phyloP scores from a whole-genome alignment of 2,113 vertebrate species.

The Limnothrissa miodon region DNA sequence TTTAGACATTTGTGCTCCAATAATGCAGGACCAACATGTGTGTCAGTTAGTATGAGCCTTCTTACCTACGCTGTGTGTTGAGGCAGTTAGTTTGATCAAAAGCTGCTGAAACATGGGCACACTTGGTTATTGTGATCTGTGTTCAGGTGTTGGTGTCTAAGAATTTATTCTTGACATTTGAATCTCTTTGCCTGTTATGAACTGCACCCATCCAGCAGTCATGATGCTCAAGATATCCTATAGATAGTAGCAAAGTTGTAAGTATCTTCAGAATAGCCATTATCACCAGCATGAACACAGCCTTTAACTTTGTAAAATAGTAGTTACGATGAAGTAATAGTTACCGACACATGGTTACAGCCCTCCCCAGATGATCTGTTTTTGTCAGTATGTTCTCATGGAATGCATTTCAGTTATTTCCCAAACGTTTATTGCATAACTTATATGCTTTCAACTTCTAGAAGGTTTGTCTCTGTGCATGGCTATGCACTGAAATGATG shows the following conservation, averaged over 20 bases:
- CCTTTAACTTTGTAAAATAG: no score
- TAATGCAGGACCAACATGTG: background rate
- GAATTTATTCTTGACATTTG: background rate
- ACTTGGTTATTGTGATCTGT: background rate
- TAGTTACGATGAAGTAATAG: background rate
- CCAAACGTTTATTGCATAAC: background rate
- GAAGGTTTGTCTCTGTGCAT: background rate
- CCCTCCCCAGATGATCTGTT: background rate
- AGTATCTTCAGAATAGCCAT: no score
- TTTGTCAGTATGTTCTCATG: background rate
- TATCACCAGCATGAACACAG: no score
- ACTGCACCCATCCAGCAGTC: no score
- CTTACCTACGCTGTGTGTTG: background rate
- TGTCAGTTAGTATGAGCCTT: background rate
- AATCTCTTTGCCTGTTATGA: background rate
- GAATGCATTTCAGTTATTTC: background rate
- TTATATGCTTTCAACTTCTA: background rate
- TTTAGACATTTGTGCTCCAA: background rate
- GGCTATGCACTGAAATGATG: background rate
- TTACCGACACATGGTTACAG: background rate
- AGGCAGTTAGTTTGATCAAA: background rate
- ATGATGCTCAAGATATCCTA: background rate
- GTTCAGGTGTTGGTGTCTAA: background rate
- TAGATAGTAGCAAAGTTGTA: background rate
- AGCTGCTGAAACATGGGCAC: background rate